Evolutionary conservation across 2,888 invertebrate genomes (phyloP).

Genomic region (Helicoverpa assulta): DNA sequence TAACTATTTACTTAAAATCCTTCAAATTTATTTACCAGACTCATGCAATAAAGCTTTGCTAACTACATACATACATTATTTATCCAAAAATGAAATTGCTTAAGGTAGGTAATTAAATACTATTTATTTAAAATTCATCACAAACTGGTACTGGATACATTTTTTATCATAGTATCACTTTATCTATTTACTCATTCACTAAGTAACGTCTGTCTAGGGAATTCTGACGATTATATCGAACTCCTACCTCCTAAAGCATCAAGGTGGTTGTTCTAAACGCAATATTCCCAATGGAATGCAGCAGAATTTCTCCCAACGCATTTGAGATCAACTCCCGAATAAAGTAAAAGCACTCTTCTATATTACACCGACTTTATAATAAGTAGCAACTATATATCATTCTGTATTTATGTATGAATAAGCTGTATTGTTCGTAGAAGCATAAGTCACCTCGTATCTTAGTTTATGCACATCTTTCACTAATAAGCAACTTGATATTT

Average conservation of each 20-base stretch:
- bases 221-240: neutral
- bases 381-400: neutral
- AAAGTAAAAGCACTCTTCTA: neutral
- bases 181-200: neutral
- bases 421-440: constrained; percentile 1
- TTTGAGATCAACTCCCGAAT: neutral
- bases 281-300: neutral
- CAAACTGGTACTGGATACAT: neutral
- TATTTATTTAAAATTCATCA: neutral
- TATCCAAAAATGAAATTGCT: too few relatives aligned
- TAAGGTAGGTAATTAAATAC: too few relatives aligned
- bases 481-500: constrained; percentile 42
- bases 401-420: neutral
- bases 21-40: too few relatives aligned
- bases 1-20: too few relatives aligned
- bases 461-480: constrained; percentile 7
- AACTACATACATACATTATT: too few relatives aligned
- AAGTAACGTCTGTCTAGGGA: neutral
- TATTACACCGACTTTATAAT: neutral
- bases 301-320: neutral
- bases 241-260: neutral
- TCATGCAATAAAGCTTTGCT: too few relatives aligned
- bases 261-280: neutral
- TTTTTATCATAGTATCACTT: neutral
- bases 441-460: neutral